phyloP scores from a whole-genome alignment of 1,140 invertebrate species.

The Neotoxoptera formosana region DNA sequence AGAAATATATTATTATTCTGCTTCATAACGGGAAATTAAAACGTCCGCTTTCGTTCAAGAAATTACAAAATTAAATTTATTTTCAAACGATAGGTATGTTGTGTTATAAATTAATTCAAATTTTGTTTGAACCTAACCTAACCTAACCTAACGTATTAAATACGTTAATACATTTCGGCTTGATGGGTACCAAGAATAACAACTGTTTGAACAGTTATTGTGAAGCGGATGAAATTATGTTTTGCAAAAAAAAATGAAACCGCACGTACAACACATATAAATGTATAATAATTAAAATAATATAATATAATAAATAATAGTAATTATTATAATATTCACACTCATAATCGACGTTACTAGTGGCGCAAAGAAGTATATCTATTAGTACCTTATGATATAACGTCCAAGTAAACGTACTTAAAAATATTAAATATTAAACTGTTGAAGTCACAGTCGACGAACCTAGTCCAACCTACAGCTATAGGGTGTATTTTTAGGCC shows the following conservation, averaged over 20 bases:
- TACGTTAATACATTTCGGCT: background rate
- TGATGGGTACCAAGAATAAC: background rate
- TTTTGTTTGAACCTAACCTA: too few species aligned
- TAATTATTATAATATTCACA: too few species aligned
- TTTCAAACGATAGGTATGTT: too few species aligned
- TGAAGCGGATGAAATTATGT: background rate
- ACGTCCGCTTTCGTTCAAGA: background rate
- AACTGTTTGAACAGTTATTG: background rate
- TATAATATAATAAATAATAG: too few species aligned
- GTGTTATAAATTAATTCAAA: background rate
- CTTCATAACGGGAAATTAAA: too few species aligned
- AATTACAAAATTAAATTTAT: background rate
- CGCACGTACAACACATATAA: background rate
- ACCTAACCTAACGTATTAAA: background rate
- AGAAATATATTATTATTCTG: too few species aligned
- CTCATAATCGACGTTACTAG: background rate
- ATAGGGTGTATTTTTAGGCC: too few species aligned
- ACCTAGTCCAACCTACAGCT: background rate
- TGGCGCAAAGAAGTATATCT: background rate
- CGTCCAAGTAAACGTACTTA: background rate
- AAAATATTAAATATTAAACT: background rate
- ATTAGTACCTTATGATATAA: too few species aligned
- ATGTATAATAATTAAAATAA: too few species aligned
- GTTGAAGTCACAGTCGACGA: background rate
- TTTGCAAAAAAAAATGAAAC: background rate